Evolutionary conservation across 2,113 vertebrate species (phyloP).

Genomic region (Indicator maculatus): DNA sequence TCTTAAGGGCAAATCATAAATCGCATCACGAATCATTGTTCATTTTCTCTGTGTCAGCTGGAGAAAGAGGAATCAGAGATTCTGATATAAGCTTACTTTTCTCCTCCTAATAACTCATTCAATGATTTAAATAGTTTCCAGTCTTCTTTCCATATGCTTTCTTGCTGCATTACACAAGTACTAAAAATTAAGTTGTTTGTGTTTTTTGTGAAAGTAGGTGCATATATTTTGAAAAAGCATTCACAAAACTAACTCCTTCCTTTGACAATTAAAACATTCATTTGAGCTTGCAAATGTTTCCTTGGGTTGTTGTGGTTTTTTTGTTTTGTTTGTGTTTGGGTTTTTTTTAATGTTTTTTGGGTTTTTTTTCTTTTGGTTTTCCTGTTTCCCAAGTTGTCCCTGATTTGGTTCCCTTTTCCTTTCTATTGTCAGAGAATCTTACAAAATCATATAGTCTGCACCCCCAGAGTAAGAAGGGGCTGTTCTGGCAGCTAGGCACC

Average conservation of each 20-base stretch:
- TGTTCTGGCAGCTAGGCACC: background rate
- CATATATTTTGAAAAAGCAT: background rate
- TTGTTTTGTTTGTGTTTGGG: no score
- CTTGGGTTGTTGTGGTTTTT: no score
- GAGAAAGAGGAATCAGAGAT: background rate
- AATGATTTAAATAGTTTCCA: background rate
- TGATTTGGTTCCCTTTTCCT: background rate
- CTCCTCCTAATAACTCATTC: background rate
- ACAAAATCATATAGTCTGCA: background rate
- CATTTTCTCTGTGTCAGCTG: background rate
- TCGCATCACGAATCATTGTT: background rate
- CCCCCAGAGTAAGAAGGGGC: no score
- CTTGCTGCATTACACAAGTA: background rate
- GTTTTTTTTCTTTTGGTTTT: background rate
- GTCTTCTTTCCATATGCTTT: background rate
- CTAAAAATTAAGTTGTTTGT: background rate
- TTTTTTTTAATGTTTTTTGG: no score
- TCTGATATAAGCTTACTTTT: background rate
- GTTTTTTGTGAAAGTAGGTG: background rate
- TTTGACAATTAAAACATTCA: background rate
- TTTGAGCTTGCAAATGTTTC: background rate
- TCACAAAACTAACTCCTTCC: background rate
- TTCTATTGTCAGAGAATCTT: background rate
- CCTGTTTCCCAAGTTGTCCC: background rate
- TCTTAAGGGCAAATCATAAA: constrained; percentile 14